Percentiles rank a stretch among this genome's conserved stretches.
These are phyloP conservation scores for Limanda limanda DNA, from an alignment of 2,113 vertebrate genomes.

Conservation along the genomic window DNA sequence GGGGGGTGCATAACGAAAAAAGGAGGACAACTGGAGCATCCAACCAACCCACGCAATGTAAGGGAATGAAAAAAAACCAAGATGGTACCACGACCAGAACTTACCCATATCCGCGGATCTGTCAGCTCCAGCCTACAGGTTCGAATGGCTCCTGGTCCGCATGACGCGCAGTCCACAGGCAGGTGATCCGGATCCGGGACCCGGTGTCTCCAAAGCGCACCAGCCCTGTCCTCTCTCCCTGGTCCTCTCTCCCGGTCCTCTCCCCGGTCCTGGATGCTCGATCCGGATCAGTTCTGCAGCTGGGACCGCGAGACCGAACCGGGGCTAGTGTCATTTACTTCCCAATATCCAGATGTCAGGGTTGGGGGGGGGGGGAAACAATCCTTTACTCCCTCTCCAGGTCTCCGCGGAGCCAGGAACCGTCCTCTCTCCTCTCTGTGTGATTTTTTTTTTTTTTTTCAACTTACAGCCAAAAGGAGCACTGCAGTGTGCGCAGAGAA, in stretches of 20 bases:
- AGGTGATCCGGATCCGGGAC: slow-evolving; percentile 76
- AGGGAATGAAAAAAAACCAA: background rate
- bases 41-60: slow-evolving; percentile 19
- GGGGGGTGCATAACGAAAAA: background rate
- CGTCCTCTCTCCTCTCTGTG: slow-evolving; percentile 8
- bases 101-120: slow-evolving; percentile 83
- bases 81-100: slow-evolving; percentile 52
- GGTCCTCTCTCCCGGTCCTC: slow-evolving; percentile 65
- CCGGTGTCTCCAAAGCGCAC: slow-evolving; percentile 69
- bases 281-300: slow-evolving; percentile 59
- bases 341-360: slow-evolving; percentile 53
- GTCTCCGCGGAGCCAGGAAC: slow-evolving; percentile 27
- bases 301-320: slow-evolving; percentile 44
- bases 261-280: slow-evolving; percentile 58
- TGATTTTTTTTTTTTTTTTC: slow-evolving; percentile 40
- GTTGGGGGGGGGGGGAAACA: background rate
- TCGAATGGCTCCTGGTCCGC: slow-evolving; percentile 80
- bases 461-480: slow-evolving; percentile 66
- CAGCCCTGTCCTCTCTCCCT: slow-evolving; percentile 67
- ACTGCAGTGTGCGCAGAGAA: slow-evolving; percentile 64
- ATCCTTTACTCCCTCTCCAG: slow-evolving; percentile 54
- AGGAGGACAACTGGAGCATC: background rate
- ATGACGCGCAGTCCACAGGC: slow-evolving; percentile 76
- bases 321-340: slow-evolving; percentile 61
- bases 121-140: slow-evolving; percentile 81